phyloP scores from a whole-genome alignment of 2,113 vertebrate genomes.

The Callipepla squamata region DNA sequence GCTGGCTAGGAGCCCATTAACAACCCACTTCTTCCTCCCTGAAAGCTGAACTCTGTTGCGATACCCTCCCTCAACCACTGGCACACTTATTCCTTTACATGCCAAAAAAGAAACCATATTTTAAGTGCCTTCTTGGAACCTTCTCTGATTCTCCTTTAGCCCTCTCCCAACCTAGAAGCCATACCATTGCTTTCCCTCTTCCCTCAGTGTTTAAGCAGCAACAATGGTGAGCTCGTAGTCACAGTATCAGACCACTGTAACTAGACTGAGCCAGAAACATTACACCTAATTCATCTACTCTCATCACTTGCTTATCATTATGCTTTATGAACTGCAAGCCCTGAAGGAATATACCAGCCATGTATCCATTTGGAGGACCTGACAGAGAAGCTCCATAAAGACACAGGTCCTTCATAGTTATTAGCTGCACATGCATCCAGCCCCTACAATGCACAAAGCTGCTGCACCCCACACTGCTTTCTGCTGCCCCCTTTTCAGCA shows the following conservation, averaged over 20 bases:
- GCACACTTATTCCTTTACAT: neutral
- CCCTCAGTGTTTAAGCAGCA: neutral
- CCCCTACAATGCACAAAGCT: neutral
- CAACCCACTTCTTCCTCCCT: neutral
- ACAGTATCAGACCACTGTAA: neutral
- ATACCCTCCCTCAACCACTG: neutral
- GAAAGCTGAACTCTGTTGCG: neutral
- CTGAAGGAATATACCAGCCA: neutral
- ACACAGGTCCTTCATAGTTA: neutral
- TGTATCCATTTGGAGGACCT: neutral
- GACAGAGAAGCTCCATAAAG: neutral
- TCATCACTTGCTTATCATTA: neutral
- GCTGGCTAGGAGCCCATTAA: neutral
- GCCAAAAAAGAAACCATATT: neutral
- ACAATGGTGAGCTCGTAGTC: fast-evolving
- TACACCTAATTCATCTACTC: neutral
- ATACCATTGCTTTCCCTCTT: neutral
- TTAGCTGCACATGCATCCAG: neutral
- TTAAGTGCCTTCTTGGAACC: neutral
- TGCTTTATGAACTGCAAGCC: neutral
- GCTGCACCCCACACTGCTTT: neutral
- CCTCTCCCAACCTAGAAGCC: neutral
- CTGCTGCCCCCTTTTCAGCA: neutral
- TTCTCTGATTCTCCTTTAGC: neutral
- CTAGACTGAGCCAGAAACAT: neutral